Conservation (phyloP, 2,797 vertebrate species). For the Anguilla marmorata region DNA sequence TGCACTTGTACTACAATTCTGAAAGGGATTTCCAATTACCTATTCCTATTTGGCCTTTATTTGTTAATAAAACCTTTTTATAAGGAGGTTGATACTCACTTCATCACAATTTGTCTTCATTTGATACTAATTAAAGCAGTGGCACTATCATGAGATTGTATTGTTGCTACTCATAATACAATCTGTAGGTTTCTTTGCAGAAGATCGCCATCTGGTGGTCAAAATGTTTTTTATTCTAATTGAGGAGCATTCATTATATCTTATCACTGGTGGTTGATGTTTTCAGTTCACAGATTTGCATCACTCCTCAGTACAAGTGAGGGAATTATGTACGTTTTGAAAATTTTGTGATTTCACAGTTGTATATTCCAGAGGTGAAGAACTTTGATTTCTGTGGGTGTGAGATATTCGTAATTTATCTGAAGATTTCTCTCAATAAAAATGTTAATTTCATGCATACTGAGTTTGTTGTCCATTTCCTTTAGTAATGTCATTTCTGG, state of each 20-base stretch:
- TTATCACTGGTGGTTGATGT: background rate
- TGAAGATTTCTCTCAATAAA: background rate
- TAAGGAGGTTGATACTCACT: background rate
- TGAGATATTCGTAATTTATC: background rate
- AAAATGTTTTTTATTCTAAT: background rate
- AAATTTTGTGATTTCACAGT: background rate
- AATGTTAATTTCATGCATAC: background rate
- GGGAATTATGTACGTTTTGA: background rate
- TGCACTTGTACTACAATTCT: background rate
- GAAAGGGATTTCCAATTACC: background rate
- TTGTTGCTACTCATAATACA: background rate
- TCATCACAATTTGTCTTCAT: background rate
- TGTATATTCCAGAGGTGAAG: background rate
- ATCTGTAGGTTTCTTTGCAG: constrained; percentile 46
- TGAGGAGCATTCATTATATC: background rate
- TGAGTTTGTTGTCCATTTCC: background rate
- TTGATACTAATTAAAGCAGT: background rate
- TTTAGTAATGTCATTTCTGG: background rate
- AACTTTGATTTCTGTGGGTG: background rate
- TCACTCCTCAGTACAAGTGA: background rate
- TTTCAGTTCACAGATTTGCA: background rate
- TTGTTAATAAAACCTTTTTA: background rate
- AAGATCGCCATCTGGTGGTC: constrained; percentile 65
- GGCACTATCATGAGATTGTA: constrained; percentile 5
- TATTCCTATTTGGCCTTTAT: background rate